Base-by-base conservation (phyloP, 2,888 invertebrate species). In the Magallana nippona region DNA sequence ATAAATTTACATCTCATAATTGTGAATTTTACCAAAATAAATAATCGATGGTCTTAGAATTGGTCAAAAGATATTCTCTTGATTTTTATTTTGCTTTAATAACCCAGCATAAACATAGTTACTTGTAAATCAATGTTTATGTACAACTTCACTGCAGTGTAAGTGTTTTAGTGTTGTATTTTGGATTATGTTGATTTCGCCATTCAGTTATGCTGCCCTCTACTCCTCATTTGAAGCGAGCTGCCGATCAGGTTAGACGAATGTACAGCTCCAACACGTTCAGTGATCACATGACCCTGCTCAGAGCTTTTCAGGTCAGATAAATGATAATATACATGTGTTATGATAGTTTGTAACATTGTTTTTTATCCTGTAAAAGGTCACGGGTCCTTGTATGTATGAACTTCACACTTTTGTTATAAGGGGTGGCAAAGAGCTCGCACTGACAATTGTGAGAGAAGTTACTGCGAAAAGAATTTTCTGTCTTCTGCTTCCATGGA, bases 241-340 rank as follows among this genome's bases (percentile, higher is more conserved):
- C 96, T 0, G 96, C 96, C 19, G 93, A 95, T 79, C 95, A 95
- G 2, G 95, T 96, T 87, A 95, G 97, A 22, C 96, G 96, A 87
- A 96, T 96, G 83, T 96, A 98, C 87, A 96, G 97, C 0, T 96
- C 96, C 0, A 96, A 96, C 44, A 96, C 97, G 10, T 96, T 95
- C 91, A 98, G 98, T 88, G 99, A 99, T 94, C 98, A 99, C 92
- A 96, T 98, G 96, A 96, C 96, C 10, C 95, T 98, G 82, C 94
- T 99, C 3, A 95, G 97, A 85, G 96, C 97, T 0, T 98, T 98
- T 94, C 92, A 94, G 93, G 93, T 92, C 83, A 87, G 90, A 32
- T 62, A 13, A 27, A 22, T 17, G 1, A 19, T 22, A 27, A 22
- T 8, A 8, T 77, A 27, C 22, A 1, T 8, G 10, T 77, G 5